Base-by-base conservation (phyloP, 2,888 invertebrate genomes). In the Sesia apiformis region DNA sequence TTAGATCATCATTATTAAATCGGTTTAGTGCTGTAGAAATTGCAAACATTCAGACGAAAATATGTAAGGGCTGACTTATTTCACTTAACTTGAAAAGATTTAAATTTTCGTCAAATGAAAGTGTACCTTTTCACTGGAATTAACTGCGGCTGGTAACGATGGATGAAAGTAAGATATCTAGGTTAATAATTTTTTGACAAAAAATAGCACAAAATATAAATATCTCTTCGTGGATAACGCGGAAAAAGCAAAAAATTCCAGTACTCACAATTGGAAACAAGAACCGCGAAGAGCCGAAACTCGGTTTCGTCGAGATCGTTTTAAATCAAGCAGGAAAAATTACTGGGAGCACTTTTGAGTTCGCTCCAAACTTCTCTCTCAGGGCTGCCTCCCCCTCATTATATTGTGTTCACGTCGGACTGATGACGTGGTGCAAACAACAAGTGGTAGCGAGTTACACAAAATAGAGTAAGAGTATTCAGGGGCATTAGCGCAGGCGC, bases 241-340 rank as follows among this genome's bases (percentile, higher is more conserved):
- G 23, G 40, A 40, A 51, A 23, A 52, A 59, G 54, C 56, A 58
- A 59, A 52, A 57, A 58, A 58, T 51, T 57, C 60, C 63, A 63
- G 61, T 61, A 61, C 62, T 63, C 56, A 63, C 66, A 65, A 67
- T 69, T 63, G 56, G 58, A 60, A 67, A 64, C 64, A 65, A 66
- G 67, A 63, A 65, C 65, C 66, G 65, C 70, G 66, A 72, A 72
- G 67, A 70, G 67, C 66, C 71, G 63, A 72, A 78, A 78, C 74
- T 78, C 72, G 65, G 72, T 76, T 72, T 72, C 74, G 70, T 70
- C 66, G 69, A 70, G 77, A 81, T 80, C 81, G 78, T 77, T 84
- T 81, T 81, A 80, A 81, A 82, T 84, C 81, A 81, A 78, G 76
- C 83, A 74, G 75, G 76, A 84, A 84, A 84, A 85, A 84, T 85